Conservation (phyloP, 2,797 vertebrate species). For the Ctenosaura bakeri region DNA sequence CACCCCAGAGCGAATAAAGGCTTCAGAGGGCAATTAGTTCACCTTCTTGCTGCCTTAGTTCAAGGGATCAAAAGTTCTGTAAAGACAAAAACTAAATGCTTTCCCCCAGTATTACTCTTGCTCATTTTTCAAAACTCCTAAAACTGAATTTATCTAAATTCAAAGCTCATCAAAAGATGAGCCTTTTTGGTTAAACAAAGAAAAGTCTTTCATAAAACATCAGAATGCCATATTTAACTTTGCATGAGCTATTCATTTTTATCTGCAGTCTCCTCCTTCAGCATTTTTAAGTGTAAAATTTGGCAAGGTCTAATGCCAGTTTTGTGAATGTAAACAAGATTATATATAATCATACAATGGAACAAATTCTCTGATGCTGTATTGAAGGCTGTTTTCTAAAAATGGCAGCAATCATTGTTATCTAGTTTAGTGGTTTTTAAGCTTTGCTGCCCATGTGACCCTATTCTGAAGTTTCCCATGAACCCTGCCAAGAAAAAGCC, state of each 20-base stretch:
- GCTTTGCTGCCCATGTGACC: neutral
- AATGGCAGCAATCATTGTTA: constrained; percentile 24
- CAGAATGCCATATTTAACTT: neutral
- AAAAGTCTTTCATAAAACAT: neutral
- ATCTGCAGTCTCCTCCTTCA: neutral
- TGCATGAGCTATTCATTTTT: neutral
- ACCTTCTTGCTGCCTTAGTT: neutral
- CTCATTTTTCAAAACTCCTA: neutral
- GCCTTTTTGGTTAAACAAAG: neutral
- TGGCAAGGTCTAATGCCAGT: neutral
- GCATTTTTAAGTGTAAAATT: constrained; percentile 13
- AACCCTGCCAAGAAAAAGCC: constrained; percentile 34
- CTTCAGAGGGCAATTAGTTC: neutral
- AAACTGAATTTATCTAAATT: constrained; percentile 11
- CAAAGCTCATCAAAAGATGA: neutral
- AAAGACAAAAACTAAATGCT: neutral
- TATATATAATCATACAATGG: constrained; percentile 16
- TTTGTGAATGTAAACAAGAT: constrained; percentile 28
- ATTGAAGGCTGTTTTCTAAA: constrained; percentile 9
- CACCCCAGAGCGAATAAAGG: neutral
- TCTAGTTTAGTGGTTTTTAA: constrained; percentile 19
- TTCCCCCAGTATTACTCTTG: neutral
- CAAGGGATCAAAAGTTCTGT: too few relatives aligned
- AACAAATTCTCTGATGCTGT: constrained; percentile 11
- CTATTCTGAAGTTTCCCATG: constrained; percentile 37